Percentiles rank a stretch among this genome's conserved stretches.
phyloP scores from a whole-genome alignment of 2,113 vertebrate genomes.

The Macquaria ambigua region DNA sequence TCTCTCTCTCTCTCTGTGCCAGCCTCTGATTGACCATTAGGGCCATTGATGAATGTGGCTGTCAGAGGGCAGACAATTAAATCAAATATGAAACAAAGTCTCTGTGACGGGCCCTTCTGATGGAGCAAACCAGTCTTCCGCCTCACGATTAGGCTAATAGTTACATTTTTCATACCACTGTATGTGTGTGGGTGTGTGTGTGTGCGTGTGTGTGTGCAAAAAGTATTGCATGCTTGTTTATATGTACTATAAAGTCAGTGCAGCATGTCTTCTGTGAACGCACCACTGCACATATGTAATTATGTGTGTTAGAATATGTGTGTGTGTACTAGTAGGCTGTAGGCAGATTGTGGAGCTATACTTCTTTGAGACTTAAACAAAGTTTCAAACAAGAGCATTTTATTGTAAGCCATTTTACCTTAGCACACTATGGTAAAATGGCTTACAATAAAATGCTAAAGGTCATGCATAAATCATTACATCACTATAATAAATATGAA shows the following conservation, averaged over 20 bases:
- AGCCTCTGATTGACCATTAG: conserved; percentile 99
- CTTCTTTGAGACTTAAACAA: conserved; percentile 23
- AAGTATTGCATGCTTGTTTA: conserved; percentile 40
- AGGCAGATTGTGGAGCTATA: neutral
- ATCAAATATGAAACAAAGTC: conserved; percentile 99
- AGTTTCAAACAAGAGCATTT: conserved; percentile 26
- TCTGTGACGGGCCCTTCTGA: conserved; percentile 97
- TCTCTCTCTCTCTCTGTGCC: conserved; percentile 89
- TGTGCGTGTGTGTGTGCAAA: conserved; percentile 29
- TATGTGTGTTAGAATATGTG: conserved; percentile 11
- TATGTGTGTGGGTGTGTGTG: conserved; percentile 32
- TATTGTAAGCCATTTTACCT: too few species aligned
- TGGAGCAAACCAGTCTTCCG: conserved; percentile 95
- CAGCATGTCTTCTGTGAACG: conserved; percentile 47
- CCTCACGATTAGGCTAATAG: conserved; percentile 92
- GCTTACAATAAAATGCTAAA: conserved; percentile 34
- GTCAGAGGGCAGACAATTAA: conserved; percentile 99
- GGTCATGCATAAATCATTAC: conserved; percentile 42
- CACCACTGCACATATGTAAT: conserved; percentile 48
- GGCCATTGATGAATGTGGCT: conserved; percentile 99
- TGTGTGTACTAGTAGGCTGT: conserved; percentile 17
- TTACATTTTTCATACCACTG: conserved; percentile 87
- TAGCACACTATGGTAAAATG: neutral
- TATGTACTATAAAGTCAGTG: conserved; percentile 49
- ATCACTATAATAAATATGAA: neutral